Base-by-base conservation (phyloP, 2,113 vertebrate species). In the Chiloscyllium plagiosum region DNA sequence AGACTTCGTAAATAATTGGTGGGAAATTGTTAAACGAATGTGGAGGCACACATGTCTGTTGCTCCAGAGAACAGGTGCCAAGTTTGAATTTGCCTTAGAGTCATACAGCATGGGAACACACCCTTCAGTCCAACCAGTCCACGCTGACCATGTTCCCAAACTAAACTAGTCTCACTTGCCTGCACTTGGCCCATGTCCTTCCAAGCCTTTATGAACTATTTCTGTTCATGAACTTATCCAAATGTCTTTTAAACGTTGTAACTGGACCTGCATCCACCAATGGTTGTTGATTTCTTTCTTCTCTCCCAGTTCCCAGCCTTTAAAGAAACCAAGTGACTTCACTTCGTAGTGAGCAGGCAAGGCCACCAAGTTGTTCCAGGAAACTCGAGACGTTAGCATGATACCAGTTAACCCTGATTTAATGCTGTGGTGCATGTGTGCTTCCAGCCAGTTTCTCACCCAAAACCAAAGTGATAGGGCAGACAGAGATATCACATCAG, bases 1-100 rank as follows among this genome's bases (percentile, higher is more conserved):
- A 95, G 68, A 26, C 26, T 26, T 12, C 72, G 94, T 76, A 50
- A 95, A 95, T 95, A 95, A 95, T 95, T 95, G 68, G 72, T 72
- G 68, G 69, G 24, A 95, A 52, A 47, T 70, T 94, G 65, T 50
- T 47, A 72, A 95, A 72, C 37, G 42, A 95, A 56, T 94, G 65
- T 50, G 37, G 69, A 72, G 87, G 29, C 56, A 92, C 6, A 66
- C 61, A 93, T 2, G 65, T 33, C 89, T 50, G 94, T 95, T 22
- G 37, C 69, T 29, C 61, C 61, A 93, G 17, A 50, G 69, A 52
- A 76, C 68, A 95, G 42, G 37, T 95, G 94, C 68, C 68, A 52
- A 95, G 94, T 70, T 95, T 72, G 20, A 69, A 68, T 66, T 65
- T n/a, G 29, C 66, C 56, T 66, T n/a, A 47, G 52, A 56, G 52